Base-by-base conservation (phyloP, 1,140 invertebrate genomes). In the Laupala kohalensis region DNA sequence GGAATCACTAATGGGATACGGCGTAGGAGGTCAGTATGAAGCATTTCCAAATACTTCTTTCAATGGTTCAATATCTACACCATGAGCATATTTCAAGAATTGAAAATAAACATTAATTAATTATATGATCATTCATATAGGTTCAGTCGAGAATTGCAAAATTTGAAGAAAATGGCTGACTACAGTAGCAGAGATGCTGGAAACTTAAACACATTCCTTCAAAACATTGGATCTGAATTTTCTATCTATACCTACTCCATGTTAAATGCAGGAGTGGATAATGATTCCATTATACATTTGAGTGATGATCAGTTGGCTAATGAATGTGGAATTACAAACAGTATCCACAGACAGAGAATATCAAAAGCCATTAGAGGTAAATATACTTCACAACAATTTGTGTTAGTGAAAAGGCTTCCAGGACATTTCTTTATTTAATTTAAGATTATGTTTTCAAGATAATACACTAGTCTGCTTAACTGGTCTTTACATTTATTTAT, bases 211-310 rank as follows among this genome's bases (percentile, higher is more conserved):
- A 89, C 89, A 67, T 97, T 98, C 80, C 83, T 99, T 3, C 90
- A 91, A 78, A 86, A 84, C 19, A 88, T 99, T 63, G 93, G 92
- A 9, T 87, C 89, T 6, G 96, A 98, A 78, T 96, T 97, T 80
- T 92, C 92, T 19, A 96, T 95, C 71, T 99, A 99, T 79, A 98
- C 96, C 0, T 99, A 99, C 79, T 89, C 91, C 69, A 95, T 99
- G 92, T 80, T 99, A 9, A 94, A 96, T 77, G 91, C 93, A 62
- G 97, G 97, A 2, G 91, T 99, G 13, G 95, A 98, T 78, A 92
- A 90, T 78, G 90, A 92, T 67, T 90, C 88, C 0, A 85, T 96
- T 29, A 85, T 88, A 72, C 88, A 87, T 65, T 80, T 98, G 5
- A 92, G 89, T 26, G 96, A 99, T 76, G 96, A 98, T 73, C 94